These are phyloP conservation scores for Empidonax alnorum DNA, from an alignment of 2,113 vertebrate genomes.

Conservation along the genomic window DNA sequence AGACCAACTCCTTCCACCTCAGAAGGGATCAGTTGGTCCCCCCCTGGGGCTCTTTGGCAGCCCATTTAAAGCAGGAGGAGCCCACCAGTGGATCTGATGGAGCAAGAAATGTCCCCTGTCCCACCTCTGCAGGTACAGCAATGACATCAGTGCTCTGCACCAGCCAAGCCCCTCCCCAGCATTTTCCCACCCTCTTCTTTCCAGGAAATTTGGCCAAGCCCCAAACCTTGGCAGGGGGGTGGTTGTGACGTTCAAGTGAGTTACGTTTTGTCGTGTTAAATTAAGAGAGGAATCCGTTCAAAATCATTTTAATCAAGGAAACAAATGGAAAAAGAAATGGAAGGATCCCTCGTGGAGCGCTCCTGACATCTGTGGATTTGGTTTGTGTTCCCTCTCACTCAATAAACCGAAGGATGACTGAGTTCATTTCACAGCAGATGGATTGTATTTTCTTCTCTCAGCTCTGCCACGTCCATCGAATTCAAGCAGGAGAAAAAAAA, in stretches of 20 bases:
- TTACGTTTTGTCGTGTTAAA: background rate
- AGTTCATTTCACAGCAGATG: constrained; percentile 58
- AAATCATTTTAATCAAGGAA: constrained; percentile 45
- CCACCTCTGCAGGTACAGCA: background rate
- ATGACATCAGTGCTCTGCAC: background rate
- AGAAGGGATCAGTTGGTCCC: background rate
- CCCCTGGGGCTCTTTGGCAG: background rate
- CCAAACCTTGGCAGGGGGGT: background rate
- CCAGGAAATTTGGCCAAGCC: background rate
- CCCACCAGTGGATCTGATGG: accelerated
- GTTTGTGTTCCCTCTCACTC: constrained; percentile 42
- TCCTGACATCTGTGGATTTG: constrained; percentile 56
- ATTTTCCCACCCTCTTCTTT: background rate
- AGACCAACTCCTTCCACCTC: accelerated
- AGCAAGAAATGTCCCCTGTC: background rate
- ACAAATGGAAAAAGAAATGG: constrained; percentile 27
- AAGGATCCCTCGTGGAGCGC: background rate
- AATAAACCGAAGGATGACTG: constrained; percentile 47
- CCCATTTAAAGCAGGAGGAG: background rate
- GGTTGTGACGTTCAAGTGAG: background rate
- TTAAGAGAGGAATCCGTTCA: constrained; percentile 11
- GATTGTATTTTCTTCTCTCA: constrained; percentile 35
- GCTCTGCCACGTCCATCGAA: background rate
- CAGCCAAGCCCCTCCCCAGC: background rate
- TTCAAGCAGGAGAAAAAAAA: background rate